Evolutionary conservation across 2,888 invertebrate genomes (phyloP), one percentile per base, ranked within the genome.

Genomic region (Ectemnius lituratus): DNA sequence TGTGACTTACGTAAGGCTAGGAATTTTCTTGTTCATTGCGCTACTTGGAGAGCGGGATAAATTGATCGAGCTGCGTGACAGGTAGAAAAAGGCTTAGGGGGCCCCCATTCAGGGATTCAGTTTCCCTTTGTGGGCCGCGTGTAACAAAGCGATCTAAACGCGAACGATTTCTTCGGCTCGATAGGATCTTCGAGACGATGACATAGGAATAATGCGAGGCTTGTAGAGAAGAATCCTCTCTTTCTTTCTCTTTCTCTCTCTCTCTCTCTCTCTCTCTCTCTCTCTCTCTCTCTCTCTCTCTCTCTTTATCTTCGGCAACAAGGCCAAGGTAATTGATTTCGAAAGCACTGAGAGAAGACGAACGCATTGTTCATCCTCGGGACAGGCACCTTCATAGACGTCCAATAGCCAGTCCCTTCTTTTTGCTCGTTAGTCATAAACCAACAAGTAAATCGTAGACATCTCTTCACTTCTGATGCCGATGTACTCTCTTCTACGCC

Each of bases 1-100:
- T 37, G 37, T 11, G 6, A 8, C 37, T 37, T 37, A 37, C 16
- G 52, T 13, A 52, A 52, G n/a, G 5, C 52, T 6, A 18, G 46
- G 47, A 46, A 27, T 46, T 37, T 62, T 20, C 18, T 67, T 23
- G 46, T 20, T 37, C 47, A 47, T 47, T 59, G 66, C 28, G 16
- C 1, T 64, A 16, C 2, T 49, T 67, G 8, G 58, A 65, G 64
- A 67, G 70, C 56, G 62, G 62, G 61, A 58, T 61, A 67, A 70
- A 70, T 68, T 70, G 49, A 70, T 62, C 67, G 70, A 49, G 27
- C 65, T 47, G 58, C 67, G 67, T 65, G 70, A 74, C 74, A 56
- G 67, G 58, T 5, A 64, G 70, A 67, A 67, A 64, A 61, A 62
- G 28, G 16, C 45, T 2, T 23, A 23, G 23, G 37, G 37, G 37